Evolutionary conservation across 2,888 invertebrate species (phyloP).

Genomic region (Gymnocheta viridis): DNA sequence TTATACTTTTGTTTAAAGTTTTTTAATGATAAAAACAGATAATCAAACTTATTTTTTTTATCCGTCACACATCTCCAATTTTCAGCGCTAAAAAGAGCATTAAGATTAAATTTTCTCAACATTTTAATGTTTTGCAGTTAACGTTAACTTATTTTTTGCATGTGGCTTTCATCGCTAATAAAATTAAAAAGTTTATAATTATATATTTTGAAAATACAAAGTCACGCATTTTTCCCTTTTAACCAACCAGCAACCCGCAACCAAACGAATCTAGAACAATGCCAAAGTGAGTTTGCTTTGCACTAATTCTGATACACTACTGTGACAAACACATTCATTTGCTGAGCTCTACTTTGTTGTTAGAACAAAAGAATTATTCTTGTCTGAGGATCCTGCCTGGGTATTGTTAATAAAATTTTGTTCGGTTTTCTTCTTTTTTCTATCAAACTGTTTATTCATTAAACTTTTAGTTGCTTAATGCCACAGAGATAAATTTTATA

Average conservation of each 20-base stretch:
- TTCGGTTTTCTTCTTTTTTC: background rate
- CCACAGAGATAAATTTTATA: background rate
- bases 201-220: constrained; percentile 39
- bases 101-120: background rate
- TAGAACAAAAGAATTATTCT: background rate
- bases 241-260: background rate
- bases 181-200: constrained; percentile 56
- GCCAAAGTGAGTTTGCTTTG: constrained; percentile 4
- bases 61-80: background rate
- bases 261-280: constrained; percentile 14
- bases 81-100: background rate
- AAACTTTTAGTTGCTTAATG: constrained; percentile 9
- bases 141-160: background rate
- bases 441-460: constrained; percentile 16
- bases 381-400: background rate
- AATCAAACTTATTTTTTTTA: background rate
- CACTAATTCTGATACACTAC: background rate
- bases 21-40: too few species aligned
- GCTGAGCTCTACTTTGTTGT: background rate
- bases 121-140: background rate
- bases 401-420: background rate
- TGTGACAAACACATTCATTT: background rate
- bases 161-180: constrained; percentile 46
- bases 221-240: constrained; percentile 18
- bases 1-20: too few species aligned